Evolutionary conservation across 1,140 invertebrate genomes (phyloP).

Genomic region (Drusus annulatus): DNA sequence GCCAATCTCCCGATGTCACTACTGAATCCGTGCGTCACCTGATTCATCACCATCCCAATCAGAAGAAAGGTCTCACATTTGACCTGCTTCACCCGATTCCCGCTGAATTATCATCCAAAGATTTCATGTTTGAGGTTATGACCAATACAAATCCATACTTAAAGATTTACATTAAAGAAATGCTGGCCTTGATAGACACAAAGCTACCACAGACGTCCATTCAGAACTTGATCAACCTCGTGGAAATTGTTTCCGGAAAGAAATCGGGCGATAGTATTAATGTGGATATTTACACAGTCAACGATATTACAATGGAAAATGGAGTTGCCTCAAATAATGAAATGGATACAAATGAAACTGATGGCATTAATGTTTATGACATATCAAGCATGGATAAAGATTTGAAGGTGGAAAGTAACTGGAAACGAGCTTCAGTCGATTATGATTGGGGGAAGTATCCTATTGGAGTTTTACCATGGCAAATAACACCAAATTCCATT

Average conservation of each 20-base stretch:
- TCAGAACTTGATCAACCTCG: conserved; percentile 63
- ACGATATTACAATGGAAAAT: conserved; percentile 25
- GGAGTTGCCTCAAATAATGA: neutral
- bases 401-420: conserved; percentile 61
- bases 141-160: conserved; percentile 64
- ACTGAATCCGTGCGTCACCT: conserved; percentile 8
- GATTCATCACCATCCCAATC: conserved; percentile 61
- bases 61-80: conserved; percentile 62
- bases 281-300: conserved; percentile 26
- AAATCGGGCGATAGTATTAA: conserved; percentile 28
- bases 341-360: neutral
- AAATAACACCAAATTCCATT: conserved; percentile 44
- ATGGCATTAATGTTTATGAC: too few relatives aligned
- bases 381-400: conserved; percentile 33
- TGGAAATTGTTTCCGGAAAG: conserved; percentile 62
- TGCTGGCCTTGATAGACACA: conserved; percentile 64
- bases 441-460: conserved; percentile 62
- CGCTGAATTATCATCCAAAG: conserved; percentile 61
- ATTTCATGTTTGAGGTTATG: conserved; percentile 64
- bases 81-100: conserved; percentile 64
- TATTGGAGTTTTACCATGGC: conserved; percentile 67
- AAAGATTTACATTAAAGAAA: conserved; percentile 63
- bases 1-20: neutral
- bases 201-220: conserved; percentile 59
- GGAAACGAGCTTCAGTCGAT: conserved; percentile 46